Evolutionary conservation across 2,113 vertebrate genomes (phyloP), one percentile per base, ranked within the genome.

Genomic region (Calyptomena viridis): DNA sequence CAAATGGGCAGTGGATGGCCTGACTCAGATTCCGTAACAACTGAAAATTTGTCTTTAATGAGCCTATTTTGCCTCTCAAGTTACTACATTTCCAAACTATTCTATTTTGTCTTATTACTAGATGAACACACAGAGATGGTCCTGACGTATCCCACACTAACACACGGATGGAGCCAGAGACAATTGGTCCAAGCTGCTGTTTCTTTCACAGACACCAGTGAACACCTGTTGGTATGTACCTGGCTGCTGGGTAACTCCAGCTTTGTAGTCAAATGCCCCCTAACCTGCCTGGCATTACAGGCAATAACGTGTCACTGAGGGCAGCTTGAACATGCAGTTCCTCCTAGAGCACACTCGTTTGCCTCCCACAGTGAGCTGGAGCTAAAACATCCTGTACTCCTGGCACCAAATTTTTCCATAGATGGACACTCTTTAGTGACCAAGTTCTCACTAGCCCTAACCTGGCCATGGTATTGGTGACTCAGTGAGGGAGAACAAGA

Each of bases 181-280:
- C 23, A 37, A 60, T 3, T 17, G 21, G 77, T 17, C 46, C 60
- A 60, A 84, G 46, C 28, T 2, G 0, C 28, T 2, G 0, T 30
- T 71, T 49, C 58, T 59, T 56, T 23, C 72, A 67, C 55, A 50
- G n/a, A 27, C 27, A 46, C 7, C 31, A 86, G 25, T 8, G 63
- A 83, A 33, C 62, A 67, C 14, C 30, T 89, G 50, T 28, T 4
- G 10, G 8, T 11, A 10, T 0, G 2, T 4, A 31, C 20, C 25
- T 19, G 68, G 39, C 72, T 87, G 64, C 73, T 94, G n/a, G 35
- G 27, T 49, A 35, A 78, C 24, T 44, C 19, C 47, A 52, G 56
- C 80, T 84, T 67, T 28, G 11, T 4, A 33, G n/a, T 28, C 46
- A 24, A 67, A 56, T 40, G 47, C 15, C 63, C 59, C 52, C 17